phyloP scores from a whole-genome alignment of 2,113 vertebrate genomes.

The Eupsittula cactorum region DNA sequence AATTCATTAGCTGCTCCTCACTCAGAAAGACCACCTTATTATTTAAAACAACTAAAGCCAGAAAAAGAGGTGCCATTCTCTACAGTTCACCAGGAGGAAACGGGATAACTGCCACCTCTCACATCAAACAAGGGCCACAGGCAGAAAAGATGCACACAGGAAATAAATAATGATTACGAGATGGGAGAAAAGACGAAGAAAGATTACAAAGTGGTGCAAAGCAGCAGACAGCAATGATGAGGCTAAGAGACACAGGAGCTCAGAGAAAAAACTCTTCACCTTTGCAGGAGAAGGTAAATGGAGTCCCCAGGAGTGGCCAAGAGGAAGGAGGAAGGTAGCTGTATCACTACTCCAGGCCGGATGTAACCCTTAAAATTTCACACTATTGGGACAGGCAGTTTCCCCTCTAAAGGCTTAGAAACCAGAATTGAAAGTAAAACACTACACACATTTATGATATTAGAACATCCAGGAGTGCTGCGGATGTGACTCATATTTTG shows the following conservation, averaged over 20 bases:
- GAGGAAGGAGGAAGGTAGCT: not conserved
- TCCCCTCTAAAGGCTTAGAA: not conserved
- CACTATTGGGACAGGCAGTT: not conserved
- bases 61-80: not conserved
- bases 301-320: not conserved
- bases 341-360: not conserved
- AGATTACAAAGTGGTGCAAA: not conserved
- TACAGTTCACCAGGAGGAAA: not conserved
- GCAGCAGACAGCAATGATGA: not conserved
- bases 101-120: not conserved
- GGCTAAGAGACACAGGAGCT: not conserved
- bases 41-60: not conserved
- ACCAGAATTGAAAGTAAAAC: not conserved
- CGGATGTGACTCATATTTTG: constrained; percentile 48
- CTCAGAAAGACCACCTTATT: not conserved
- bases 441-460: not conserved
- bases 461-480: constrained; percentile 13
- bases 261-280: not conserved
- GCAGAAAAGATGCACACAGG: not conserved
- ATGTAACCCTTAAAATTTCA: not conserved
- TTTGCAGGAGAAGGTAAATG: not conserved
- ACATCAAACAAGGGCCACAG: accelerated
- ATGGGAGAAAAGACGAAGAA: not conserved
- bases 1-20: not conserved
- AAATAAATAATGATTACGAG: not conserved